These are phyloP conservation scores for Euplexia lucipara DNA, from an alignment of 2,888 invertebrate species.

Conservation along the genomic window DNA sequence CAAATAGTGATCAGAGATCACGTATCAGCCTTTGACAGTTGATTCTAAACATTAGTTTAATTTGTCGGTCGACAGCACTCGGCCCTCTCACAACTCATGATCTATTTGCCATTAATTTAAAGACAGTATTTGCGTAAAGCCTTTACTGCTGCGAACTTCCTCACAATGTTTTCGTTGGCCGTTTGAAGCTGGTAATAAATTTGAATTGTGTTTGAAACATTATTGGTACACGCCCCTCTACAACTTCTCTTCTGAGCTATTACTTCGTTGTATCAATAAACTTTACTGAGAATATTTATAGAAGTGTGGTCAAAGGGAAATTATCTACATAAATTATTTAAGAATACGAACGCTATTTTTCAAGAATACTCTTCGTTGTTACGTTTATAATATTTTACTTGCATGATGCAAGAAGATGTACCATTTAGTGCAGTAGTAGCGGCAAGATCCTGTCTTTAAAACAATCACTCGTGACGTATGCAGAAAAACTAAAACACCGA, in stretches of 20 bases:
- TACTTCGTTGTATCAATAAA: constrained; percentile 53
- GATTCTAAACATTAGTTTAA: constrained; percentile 1
- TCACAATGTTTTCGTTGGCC: constrained; percentile 54
- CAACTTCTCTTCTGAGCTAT: constrained; percentile 38
- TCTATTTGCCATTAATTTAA: constrained; percentile 46
- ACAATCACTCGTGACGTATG: too few species aligned
- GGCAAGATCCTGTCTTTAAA: background rate
- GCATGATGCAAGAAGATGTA: too few species aligned
- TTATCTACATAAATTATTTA: constrained; percentile 28
- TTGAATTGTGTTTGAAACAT: constrained; percentile 54
- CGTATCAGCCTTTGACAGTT: constrained; percentile 9
- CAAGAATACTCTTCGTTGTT: too few species aligned
- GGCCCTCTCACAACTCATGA: constrained; percentile 25
- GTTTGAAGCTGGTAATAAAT: constrained; percentile 56
- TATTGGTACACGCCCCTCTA: constrained; percentile 48
- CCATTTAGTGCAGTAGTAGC: background rate
- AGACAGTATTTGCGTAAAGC: constrained; percentile 43
- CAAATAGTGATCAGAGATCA: background rate
- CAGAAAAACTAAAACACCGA: background rate
- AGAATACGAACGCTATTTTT: constrained; percentile 12
- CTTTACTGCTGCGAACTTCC: constrained; percentile 48
- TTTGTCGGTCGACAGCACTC: constrained; percentile 7
- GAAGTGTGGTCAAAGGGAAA: constrained; percentile 30
- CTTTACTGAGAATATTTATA: constrained; percentile 48
- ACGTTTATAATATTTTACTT: background rate